Percentiles rank a stretch among this genome's conserved stretches.
phyloP scores from a whole-genome alignment of 1,140 invertebrate species.

The Orchesella cincta region DNA sequence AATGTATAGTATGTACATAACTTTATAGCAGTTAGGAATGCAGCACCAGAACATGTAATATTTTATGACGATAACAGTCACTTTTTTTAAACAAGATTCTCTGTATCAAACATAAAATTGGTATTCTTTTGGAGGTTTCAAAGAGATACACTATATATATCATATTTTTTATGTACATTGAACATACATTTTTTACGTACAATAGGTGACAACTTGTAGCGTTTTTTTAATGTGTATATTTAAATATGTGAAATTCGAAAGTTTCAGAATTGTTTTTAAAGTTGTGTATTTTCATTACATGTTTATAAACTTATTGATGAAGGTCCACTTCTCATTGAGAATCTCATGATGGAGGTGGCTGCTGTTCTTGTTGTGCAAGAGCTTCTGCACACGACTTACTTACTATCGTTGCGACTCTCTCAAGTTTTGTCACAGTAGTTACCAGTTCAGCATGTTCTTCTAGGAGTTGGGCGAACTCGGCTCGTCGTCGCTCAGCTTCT shows the following conservation, averaged over 20 bases:
- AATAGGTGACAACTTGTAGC: too few relatives aligned
- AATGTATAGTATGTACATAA: background rate
- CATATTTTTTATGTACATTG: too few relatives aligned
- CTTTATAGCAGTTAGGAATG: constrained; percentile 21
- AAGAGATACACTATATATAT: too few relatives aligned
- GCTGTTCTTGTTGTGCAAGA: constrained; percentile 8
- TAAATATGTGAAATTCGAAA: background rate
- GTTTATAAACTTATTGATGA: background rate
- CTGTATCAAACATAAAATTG: background rate
- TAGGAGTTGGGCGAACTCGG: constrained; percentile 59
- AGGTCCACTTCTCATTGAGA: background rate
- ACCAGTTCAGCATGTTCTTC: constrained; percentile 61
- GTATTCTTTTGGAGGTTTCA: too few relatives aligned
- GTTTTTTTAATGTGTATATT: too few relatives aligned
- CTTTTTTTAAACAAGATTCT: constrained; percentile 1
- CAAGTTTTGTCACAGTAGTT: constrained; percentile 34
- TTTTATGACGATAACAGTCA: constrained; percentile 7
- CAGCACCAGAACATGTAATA: constrained; percentile 22
- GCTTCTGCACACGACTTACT: background rate
- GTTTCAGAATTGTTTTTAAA: background rate
- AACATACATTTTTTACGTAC: too few relatives aligned
- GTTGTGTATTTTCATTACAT: background rate
- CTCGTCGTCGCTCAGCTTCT: constrained; percentile 58
- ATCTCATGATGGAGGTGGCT: constrained; percentile 3
- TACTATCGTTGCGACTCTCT: background rate